Evolutionary conservation across 2,888 invertebrate species (phyloP).

Genomic region (Phaonia tiefii): DNA sequence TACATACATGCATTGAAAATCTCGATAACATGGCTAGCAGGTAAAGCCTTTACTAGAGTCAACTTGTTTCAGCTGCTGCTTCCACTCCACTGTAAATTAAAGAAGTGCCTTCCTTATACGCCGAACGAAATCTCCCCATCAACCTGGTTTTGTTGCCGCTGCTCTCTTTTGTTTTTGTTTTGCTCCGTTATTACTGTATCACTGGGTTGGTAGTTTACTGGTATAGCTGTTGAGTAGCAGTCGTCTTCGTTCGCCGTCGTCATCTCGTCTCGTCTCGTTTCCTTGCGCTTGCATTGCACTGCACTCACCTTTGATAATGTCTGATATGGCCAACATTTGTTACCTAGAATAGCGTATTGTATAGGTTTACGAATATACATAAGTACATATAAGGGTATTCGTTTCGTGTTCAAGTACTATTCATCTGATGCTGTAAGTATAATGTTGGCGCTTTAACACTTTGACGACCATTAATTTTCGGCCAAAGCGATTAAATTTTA

Average conservation of each 20-base stretch:
- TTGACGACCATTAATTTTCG: too few relatives aligned
- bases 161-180: slow-evolving; percentile 24
- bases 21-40: slow-evolving; percentile 57
- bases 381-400: too few relatives aligned
- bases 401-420: too few relatives aligned
- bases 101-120: slow-evolving; percentile 39
- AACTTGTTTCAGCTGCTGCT: slow-evolving; percentile 3
- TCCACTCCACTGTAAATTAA: slow-evolving; percentile 12
- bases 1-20: too few relatives aligned
- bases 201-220: slow-evolving; percentile 73
- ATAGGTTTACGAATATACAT: too few relatives aligned
- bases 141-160: slow-evolving; percentile 56
- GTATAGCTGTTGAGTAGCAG: slow-evolving; percentile 62
- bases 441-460: too few relatives aligned
- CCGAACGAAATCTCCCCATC: slow-evolving; percentile 60
- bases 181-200: slow-evolving; percentile 60
- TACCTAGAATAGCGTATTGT: too few relatives aligned
- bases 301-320: slow-evolving; percentile 22
- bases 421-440: too few relatives aligned
- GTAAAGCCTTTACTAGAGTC: slow-evolving; percentile 55
- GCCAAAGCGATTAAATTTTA: too few relatives aligned
- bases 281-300: slow-evolving; percentile 53
- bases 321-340: background rate
- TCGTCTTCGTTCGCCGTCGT: background rate
- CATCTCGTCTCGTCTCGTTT: slow-evolving; percentile 46